Evolutionary conservation across 2,888 invertebrate species (phyloP).

Genomic region (Polia nebulosa): DNA sequence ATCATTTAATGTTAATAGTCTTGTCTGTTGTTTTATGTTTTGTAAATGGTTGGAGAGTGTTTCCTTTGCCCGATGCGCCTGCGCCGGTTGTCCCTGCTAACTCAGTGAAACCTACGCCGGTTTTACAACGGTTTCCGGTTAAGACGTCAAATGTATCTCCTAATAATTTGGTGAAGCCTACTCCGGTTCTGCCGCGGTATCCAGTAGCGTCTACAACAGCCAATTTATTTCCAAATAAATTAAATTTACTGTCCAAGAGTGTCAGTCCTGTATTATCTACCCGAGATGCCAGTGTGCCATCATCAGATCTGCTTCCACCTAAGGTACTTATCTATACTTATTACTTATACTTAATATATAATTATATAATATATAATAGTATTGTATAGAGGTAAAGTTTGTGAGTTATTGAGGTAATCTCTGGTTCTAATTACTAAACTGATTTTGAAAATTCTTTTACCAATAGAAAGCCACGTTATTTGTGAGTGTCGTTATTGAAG

Average conservation of each 20-base stretch:
- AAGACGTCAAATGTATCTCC: not conserved
- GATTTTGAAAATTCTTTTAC: too few relatives aligned
- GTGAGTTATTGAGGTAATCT: too few relatives aligned
- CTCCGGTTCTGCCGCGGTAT: slow-evolving; percentile 22
- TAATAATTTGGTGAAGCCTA: slow-evolving; percentile 30
- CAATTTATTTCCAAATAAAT: slow-evolving; percentile 1
- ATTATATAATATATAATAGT: too few relatives aligned
- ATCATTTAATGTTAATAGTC: slow-evolving; percentile 48
- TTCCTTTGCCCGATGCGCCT: slow-evolving; percentile 71
- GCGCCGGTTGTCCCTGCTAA: not conserved
- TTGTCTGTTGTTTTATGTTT: slow-evolving; percentile 50
- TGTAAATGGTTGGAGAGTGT: slow-evolving; percentile 69
- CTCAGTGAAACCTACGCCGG: slow-evolving; percentile 42
- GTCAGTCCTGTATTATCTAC: slow-evolving; percentile 22
- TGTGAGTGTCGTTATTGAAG: too few relatives aligned
- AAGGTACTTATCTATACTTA: slow-evolving; percentile 65
- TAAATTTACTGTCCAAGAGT: slow-evolving; percentile 16
- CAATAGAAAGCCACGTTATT: too few relatives aligned
- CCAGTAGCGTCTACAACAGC: slow-evolving; percentile 14
- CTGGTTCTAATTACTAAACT: too few relatives aligned
- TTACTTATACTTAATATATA: too few relatives aligned
- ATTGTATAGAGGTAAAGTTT: too few relatives aligned
- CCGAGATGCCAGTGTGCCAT: slow-evolving; percentile 47
- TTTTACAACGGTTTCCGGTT: not conserved
- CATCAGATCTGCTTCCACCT: slow-evolving; percentile 73